Conservation (phyloP, 2,888 invertebrate species). For the Tipula vernalis region DNA sequence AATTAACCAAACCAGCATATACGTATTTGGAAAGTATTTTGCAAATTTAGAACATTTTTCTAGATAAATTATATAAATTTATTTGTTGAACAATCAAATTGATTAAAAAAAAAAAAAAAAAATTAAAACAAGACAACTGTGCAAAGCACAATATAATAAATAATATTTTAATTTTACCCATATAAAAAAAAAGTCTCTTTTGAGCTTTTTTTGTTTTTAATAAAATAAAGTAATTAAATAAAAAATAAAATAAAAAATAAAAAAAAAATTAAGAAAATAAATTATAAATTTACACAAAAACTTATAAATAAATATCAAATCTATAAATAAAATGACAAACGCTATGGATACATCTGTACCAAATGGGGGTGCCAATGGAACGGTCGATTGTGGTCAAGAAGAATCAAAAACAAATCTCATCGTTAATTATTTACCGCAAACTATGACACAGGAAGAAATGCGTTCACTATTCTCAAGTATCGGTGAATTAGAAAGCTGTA, state of each 20-base stretch:
- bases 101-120: slow-evolving; percentile 14
- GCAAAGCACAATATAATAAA: slow-evolving; percentile 16
- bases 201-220: slow-evolving; percentile 22
- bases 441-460: slow-evolving; percentile 90
- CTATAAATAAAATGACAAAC: slow-evolving; percentile 31
- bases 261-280: slow-evolving; percentile 29
- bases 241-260: slow-evolving; percentile 32
- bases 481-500: slow-evolving; percentile 95
- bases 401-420: slow-evolving; percentile 93
- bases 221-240: slow-evolving; percentile 21
- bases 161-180: slow-evolving; percentile 27
- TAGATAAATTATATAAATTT: slow-evolving; percentile 16
- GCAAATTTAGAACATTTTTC: slow-evolving; percentile 29
- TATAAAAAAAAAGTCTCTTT: slow-evolving; percentile 23
- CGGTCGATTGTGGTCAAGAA: slow-evolving; percentile 51
- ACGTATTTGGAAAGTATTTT: slow-evolving; percentile 20
- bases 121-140: slow-evolving; percentile 10
- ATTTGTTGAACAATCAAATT: slow-evolving; percentile 19
- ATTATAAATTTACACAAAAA: slow-evolving; percentile 32
- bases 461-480: slow-evolving; percentile 87
- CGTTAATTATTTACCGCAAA: slow-evolving; percentile 90
- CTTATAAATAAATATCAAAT: slow-evolving; percentile 12
- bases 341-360: slow-evolving; percentile 57
- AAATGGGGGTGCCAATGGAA: slow-evolving; percentile 41
- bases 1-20: slow-evolving; percentile 18